Percentiles rank a stretch among this genome's conserved stretches.
Evolutionary conservation across 2,888 invertebrate genomes (phyloP).

Genomic region (Steinernema hermaphroditum): DNA sequence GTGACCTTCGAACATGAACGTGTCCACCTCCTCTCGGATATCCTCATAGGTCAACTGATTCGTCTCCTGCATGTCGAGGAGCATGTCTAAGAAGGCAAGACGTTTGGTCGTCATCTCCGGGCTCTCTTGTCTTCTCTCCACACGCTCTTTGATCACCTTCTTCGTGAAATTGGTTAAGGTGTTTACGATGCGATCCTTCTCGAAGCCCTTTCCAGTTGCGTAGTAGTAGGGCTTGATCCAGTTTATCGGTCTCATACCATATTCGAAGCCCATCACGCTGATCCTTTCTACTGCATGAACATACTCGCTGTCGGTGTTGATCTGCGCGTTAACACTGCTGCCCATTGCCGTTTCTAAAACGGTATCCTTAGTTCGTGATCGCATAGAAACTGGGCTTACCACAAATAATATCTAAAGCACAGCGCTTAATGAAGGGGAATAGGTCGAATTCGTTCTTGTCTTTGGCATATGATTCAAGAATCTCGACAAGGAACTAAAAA

Average conservation of each 20-base stretch:
- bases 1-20: conserved; percentile 69
- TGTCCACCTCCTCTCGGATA: conserved; percentile 70
- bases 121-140: conserved; percentile 20
- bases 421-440: conserved; percentile 68
- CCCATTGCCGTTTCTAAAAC: conserved; percentile 68
- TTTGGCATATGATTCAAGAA: conserved; percentile 52
- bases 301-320: conserved; percentile 37
- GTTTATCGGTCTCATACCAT: background rate
- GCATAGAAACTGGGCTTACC: no score
- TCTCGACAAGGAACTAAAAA: conserved; percentile 50
- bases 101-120: background rate
- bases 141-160: conserved; percentile 38
- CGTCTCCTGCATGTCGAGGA: conserved; percentile 66
- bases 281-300: conserved; percentile 41
- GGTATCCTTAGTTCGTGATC: background rate
- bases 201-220: conserved; percentile 25
- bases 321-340: conserved; percentile 35
- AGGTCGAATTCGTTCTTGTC: conserved; percentile 66
- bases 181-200: conserved; percentile 30
- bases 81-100: conserved; percentile 69
- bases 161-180: conserved; percentile 23
- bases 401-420: conserved; percentile 68
- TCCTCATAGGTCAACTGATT: conserved; percentile 66
- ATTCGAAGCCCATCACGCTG: conserved; percentile 35
- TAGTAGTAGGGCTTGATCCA: conserved; percentile 29